Conservation (phyloP, 2,888 invertebrate genomes). For the Cerceris rybyensis region DNA sequence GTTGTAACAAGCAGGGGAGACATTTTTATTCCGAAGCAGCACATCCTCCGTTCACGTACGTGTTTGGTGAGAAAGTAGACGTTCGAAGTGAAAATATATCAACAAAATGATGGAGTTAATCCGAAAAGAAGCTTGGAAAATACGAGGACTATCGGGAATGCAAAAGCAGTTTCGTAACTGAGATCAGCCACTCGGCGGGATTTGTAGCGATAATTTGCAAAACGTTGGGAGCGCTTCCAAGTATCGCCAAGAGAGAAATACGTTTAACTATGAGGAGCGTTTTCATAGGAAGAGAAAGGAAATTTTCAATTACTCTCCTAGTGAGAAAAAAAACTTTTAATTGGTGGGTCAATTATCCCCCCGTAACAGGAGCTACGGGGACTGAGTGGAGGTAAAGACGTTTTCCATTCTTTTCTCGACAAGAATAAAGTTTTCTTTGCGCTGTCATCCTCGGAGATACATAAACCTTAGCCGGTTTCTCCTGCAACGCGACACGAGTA, state of each 20-base stretch:
- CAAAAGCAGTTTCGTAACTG: not conserved
- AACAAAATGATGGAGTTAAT: not conserved
- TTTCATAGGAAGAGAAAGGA: slow-evolving; percentile 38
- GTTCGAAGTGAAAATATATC: not conserved
- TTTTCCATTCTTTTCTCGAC: slow-evolving; percentile 47
- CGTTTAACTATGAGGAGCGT: slow-evolving; percentile 32
- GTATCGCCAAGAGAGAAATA: slow-evolving; percentile 21
- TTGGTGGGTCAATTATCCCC: slow-evolving; percentile 62
- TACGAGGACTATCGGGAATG: slow-evolving; percentile 6
- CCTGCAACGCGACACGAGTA: slow-evolving; percentile 1
- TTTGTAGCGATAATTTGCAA: slow-evolving; percentile 23
- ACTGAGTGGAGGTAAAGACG: slow-evolving; percentile 9
- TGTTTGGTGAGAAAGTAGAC: not conserved
- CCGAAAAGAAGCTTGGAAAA: not conserved
- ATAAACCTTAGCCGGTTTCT: not conserved
- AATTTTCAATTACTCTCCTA: slow-evolving; percentile 34
- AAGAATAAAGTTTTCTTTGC: slow-evolving; percentile 41
- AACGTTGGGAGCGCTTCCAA: not conserved
- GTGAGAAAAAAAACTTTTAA: slow-evolving; percentile 60
- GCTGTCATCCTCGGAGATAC: slow-evolving; percentile 8
- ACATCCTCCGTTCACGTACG: not conserved
- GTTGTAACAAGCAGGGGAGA: not conserved
- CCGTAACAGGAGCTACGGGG: not conserved
- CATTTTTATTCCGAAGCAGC: not conserved
- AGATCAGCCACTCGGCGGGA: not conserved